A percentile compares a stretch with the other conserved stretches of the same genome.
phyloP scores from a whole-genome alignment of 2,888 invertebrate genomes.

The Encarsia formosa region DNA sequence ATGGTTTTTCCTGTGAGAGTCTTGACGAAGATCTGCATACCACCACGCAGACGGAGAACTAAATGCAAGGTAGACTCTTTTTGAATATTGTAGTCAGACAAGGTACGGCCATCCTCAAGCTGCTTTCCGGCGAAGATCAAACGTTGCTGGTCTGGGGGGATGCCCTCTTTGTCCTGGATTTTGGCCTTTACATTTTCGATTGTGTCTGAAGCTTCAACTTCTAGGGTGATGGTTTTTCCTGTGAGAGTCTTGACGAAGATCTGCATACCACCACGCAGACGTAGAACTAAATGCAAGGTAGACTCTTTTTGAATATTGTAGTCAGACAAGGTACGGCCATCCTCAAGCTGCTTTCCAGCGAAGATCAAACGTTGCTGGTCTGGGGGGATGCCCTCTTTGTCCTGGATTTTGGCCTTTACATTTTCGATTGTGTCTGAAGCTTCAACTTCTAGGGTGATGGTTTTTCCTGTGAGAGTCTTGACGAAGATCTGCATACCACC shows the following conservation, averaged over 20 bases:
- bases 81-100: conserved; percentile 37
- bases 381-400: conserved; percentile 38
- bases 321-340: conserved; percentile 35
- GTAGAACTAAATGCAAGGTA: conserved; percentile 33
- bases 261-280: conserved; percentile 33
- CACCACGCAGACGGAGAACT: conserved; percentile 34
- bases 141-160: conserved; percentile 36
- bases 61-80: conserved; percentile 36
- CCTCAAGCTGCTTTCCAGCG: conserved; percentile 37
- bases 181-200: conserved; percentile 38
- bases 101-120: conserved; percentile 33
- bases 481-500: conserved; percentile 61
- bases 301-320: conserved; percentile 40
- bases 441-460: conserved; percentile 37
- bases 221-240: conserved; percentile 36
- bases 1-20: conserved; percentile 36
- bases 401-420: conserved; percentile 37
- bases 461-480: conserved; percentile 28
- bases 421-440: conserved; percentile 38
- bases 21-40: conserved; percentile 39
- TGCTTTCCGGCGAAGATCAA: conserved; percentile 38
- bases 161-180: conserved; percentile 39
- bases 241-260: conserved; percentile 21
- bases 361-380: conserved; percentile 39
- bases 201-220: conserved; percentile 36